Base-by-base conservation (phyloP, 2,113 vertebrate genomes). In the Psephotus haematonotus region DNA sequence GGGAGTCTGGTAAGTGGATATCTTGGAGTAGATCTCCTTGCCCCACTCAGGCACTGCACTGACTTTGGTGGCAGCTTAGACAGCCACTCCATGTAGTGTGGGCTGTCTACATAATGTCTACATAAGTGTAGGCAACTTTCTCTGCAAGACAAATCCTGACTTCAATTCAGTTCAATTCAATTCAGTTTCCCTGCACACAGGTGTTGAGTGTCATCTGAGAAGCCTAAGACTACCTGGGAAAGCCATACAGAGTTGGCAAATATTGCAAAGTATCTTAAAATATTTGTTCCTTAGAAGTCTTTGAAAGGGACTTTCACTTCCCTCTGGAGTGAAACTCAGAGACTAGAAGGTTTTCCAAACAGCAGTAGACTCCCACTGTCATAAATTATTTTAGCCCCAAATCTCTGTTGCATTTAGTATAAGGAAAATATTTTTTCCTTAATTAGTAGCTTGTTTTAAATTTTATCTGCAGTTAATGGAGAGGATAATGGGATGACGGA, bases 31-130 rank as follows among this genome's bases (percentile, higher is more conserved):
- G 13, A 29, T 57, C 9, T 62, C 7, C 28, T 24, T 39, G 6
- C 19, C 31, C 24, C 33, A 88, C 9, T n/a, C 52, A 57, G 19
- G 39, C 13, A 9, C 16, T 60, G 13, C 10, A 5, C 9, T 49
- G 25, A 10, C 17, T 69, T 11, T 24, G 52, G 5, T 35, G 47
- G 10, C 10, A 80, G 1, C 37, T 72, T 25, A 17, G 79, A 27
- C 20, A 52, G 6, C 19, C 20, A 0, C 7, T 22, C 65, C 31
- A 19, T 0, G 0, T 46, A 33, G 29, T 27, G 11, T 24, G 22
- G n/a, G 57, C 57, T 35, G 22, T 24, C 33, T 59, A 59, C 22
- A 59, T 59, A 59, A 59, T 59, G 57, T 35, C 33, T 17, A 19
- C 12, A 31, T 28, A 33, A 69, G 62, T 13, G 19, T 20, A 46